A percentile compares a stretch with the other conserved stretches of the same genome.
Evolutionary conservation across 2,113 vertebrate species (phyloP).

Genomic region (Charina bottae): DNA sequence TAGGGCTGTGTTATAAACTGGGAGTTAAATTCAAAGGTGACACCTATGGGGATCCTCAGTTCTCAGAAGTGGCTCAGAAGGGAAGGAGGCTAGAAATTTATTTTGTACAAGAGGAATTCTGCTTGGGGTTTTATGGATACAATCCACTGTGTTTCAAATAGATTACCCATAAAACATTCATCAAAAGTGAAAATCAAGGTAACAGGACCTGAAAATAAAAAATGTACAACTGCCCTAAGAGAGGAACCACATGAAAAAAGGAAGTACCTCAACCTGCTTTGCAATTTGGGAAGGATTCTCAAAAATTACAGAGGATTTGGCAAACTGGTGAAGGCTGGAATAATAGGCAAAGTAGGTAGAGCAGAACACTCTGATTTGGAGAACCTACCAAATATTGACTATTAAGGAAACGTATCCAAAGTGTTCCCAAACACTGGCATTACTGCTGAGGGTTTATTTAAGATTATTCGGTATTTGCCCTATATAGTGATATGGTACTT

Average conservation of each 20-base stretch:
- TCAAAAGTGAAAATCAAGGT: neutral
- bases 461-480: neutral
- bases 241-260: neutral
- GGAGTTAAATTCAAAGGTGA: neutral
- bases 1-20: neutral
- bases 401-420: too few species aligned
- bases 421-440: neutral
- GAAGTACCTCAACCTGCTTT: neutral
- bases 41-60: neutral
- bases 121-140: too few species aligned
- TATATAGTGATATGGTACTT: neutral
- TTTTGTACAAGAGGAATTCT: too few species aligned
- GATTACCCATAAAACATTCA: neutral
- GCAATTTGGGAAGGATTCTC: neutral
- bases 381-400: neutral
- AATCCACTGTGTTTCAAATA: neutral
- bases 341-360: neutral
- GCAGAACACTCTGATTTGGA: neutral
- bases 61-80: neutral
- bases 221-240: neutral
- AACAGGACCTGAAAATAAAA: neutral
- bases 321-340: neutral
- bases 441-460: neutral
- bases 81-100: neutral
- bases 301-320: too few species aligned